A percentile compares a stretch with the other conserved stretches of the same genome.
These are phyloP conservation scores for Tachypleus tridentatus DNA, from an alignment of 1,140 invertebrate species.

Conservation along the genomic window DNA sequence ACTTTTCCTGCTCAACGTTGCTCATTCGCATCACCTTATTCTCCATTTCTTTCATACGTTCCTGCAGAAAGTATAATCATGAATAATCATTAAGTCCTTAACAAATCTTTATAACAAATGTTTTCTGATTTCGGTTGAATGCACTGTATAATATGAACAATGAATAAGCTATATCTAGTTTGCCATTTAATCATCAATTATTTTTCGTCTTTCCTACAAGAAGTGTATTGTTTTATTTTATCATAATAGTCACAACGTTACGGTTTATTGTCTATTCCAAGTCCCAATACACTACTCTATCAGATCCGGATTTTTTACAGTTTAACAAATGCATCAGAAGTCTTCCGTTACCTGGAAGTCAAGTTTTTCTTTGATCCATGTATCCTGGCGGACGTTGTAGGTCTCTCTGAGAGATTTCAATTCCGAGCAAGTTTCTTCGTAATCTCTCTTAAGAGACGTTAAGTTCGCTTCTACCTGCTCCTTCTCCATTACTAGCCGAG, in stretches of 20 bases:
- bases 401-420: conserved; percentile 53
- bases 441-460: conserved; percentile 39
- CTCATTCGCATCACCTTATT: conserved; percentile 29
- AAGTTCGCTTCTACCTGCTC: conserved; percentile 43
- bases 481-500: conserved; percentile 60
- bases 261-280: too few species aligned
- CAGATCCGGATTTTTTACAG: too few species aligned
- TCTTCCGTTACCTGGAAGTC: conserved; percentile 42
- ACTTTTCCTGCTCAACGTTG: conserved; percentile 46
- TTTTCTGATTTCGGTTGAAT: not conserved
- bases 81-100: not conserved
- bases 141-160: not conserved
- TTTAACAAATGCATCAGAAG: too few species aligned
- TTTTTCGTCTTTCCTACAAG: not conserved
- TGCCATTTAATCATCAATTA: not conserved
- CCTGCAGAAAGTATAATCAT: conserved; percentile 36
- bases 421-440: conserved; percentile 48
- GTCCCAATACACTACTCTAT: too few species aligned
- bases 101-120: not conserved
- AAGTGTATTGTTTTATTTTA: too few species aligned
- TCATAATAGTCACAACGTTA: too few species aligned
- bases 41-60: conserved; percentile 38
- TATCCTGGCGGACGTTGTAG: conserved; percentile 50
- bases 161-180: not conserved
- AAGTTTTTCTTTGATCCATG: conserved; percentile 60